Evolutionary conservation across 2,797 vertebrate species (phyloP), one percentile per base, ranked within the genome.

Genomic region (Onychomys torridus): DNA sequence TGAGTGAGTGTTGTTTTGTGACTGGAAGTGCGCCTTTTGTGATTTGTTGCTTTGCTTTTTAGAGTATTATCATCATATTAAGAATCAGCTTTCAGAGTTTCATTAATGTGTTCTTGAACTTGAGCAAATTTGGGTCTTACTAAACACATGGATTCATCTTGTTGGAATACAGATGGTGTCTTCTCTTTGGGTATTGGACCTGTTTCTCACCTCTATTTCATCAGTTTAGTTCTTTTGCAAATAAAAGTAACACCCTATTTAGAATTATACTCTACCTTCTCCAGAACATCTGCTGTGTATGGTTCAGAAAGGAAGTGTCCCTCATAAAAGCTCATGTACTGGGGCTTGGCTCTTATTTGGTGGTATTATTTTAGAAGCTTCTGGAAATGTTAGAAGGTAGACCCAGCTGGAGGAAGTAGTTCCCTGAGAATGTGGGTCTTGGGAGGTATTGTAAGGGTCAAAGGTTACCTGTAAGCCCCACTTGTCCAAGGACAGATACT

Each of bases 11-110:
- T 94, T 97, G 93, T 93, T 96, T 89, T 87, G 69, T 96, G n/a
- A 90, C 52, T 87, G 49, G 90, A 90, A 97, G 95, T 90, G 63
- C 89, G 87, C 46, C 17, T 92, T 96, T 89, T 93, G 61, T 96
- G 84, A 55, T 89, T 84, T 69, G 79, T 75, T 97, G 81, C 92
- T 96, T 97, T 97, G 96, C 94, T 95, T 92, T 79, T 88, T 46
- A 34, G 32, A 76, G 19, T 78, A n/a, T 67, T 81, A 73, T 23
- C 43, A 76, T 37, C 9, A 81, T 1, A 90, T 37, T 73, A 96
- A 71, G 29, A 75, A 94, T 59, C 88, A 55, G 4, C n/a, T 89
- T 97, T 37, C 25, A 8, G 83, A 63, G 6, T 43, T 43, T 96
- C 29, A 4, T 29, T 19, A 89, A 90, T 11, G 40, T 69, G 40